Conservation (phyloP, 2,113 vertebrate species). For the Barnardius zonarius region DNA sequence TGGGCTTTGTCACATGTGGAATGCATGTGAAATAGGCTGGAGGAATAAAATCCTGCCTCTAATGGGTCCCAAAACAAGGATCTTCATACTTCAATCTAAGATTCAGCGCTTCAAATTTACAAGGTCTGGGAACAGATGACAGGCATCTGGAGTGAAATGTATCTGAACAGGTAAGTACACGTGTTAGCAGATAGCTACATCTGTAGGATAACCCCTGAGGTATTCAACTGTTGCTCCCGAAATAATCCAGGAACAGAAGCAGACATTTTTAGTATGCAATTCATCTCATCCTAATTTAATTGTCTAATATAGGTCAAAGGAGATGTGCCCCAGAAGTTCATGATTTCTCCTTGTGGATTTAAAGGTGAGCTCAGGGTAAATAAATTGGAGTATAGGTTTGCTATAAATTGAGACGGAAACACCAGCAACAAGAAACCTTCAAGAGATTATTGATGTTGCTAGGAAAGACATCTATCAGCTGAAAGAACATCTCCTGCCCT, state of each 20-base stretch:
- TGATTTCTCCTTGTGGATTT: not conserved
- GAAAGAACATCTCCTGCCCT: not conserved
- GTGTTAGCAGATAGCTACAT: not conserved
- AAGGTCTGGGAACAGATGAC: not conserved
- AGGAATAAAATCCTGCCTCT: not conserved
- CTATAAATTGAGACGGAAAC: not conserved
- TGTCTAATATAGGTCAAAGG: not conserved
- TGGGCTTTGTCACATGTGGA: not conserved
- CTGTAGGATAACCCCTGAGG: not conserved
- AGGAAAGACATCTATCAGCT: not conserved
- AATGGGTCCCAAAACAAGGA: not conserved
- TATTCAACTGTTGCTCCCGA: not conserved
- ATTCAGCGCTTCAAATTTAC: not conserved
- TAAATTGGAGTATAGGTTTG: not conserved
- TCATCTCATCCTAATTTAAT: not conserved
- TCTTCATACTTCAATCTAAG: not conserved
- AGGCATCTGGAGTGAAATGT: not conserved
- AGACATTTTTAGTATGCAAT: not conserved
- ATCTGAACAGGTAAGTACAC: not conserved
- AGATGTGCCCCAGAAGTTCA: not conserved
- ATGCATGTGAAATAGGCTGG: not conserved
- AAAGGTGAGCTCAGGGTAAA: not conserved
- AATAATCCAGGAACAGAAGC: not conserved
- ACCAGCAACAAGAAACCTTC: not conserved
- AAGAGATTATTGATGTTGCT: not conserved